phyloP scores from a whole-genome alignment of 2,888 invertebrate genomes.

The Molanna angustata region DNA sequence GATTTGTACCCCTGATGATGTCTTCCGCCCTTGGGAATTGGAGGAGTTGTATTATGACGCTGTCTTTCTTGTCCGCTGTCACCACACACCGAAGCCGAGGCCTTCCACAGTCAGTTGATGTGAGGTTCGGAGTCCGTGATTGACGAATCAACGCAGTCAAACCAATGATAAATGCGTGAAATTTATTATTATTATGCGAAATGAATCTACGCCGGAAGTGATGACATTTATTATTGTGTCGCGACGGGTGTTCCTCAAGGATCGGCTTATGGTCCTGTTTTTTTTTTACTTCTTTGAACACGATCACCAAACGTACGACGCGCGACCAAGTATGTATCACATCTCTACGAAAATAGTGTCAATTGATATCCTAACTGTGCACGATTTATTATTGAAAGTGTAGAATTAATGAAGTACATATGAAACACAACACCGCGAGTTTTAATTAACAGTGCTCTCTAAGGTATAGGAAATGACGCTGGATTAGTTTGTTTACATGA shows the following conservation, averaged over 20 bases:
- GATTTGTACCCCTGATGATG: constrained; percentile 8
- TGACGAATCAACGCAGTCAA: constrained; percentile 18
- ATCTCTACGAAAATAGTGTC: no score
- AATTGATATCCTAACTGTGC: no score
- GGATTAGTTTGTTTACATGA: background rate
- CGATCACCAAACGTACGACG: constrained; percentile 11
- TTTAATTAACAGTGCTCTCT: no score
- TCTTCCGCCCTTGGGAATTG: constrained; percentile 10
- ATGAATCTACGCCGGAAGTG: constrained; percentile 3
- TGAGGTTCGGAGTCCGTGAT: constrained; percentile 16
- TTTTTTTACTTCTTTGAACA: no score
- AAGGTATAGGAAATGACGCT: background rate
- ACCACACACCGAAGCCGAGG: constrained; percentile 13
- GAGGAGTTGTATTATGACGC: background rate
- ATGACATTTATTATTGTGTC: background rate
- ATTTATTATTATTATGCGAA: background rate
- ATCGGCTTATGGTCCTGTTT: no score
- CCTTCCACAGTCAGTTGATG: constrained; percentile 13
- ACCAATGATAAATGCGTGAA: constrained; percentile 11
- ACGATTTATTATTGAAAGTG: no score
- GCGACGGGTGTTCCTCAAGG: constrained; percentile 5
- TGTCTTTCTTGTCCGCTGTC: constrained; percentile 9
- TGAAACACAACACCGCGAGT: no score
- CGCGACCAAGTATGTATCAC: background rate
- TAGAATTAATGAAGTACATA: no score